phyloP scores from a whole-genome alignment of 2,888 invertebrate species.

The Dorcus hopei region DNA sequence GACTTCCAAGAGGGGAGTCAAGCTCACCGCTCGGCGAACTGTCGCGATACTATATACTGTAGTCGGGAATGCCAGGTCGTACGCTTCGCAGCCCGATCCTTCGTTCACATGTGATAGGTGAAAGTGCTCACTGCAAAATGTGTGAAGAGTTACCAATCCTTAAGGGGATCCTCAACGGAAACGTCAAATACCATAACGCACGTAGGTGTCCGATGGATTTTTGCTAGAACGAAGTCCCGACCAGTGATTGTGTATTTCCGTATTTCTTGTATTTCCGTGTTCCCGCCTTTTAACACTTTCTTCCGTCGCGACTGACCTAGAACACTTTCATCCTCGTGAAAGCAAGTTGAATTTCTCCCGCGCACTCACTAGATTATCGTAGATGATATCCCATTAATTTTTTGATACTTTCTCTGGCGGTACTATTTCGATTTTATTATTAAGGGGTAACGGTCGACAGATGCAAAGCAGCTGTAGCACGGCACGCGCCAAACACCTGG shows the following conservation, averaged over 20 bases:
- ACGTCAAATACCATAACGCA: conserved; percentile 89
- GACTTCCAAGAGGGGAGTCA: conserved; percentile 50
- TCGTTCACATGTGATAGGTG: conserved; percentile 42
- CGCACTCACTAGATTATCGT: background rate
- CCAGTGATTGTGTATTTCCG: background rate
- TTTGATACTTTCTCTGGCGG: background rate
- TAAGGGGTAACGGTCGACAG: conserved; percentile 36
- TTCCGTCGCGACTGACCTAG: conserved; percentile 36
- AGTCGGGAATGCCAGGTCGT: conserved; percentile 49
- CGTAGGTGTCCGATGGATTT: conserved; percentile 63
- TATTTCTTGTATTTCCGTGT: background rate
- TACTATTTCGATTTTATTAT: conserved; percentile 17
- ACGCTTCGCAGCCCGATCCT: conserved; percentile 44
- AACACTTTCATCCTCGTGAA: conserved; percentile 48
- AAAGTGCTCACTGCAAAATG: conserved; percentile 58
- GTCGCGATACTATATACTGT: conserved; percentile 28
- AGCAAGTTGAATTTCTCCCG: conserved; percentile 29
- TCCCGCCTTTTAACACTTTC: conserved; percentile 3
- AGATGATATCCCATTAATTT: conserved; percentile 3
- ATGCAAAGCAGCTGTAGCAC: conserved; percentile 42
- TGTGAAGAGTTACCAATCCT: conserved; percentile 87
- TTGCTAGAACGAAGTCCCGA: background rate
- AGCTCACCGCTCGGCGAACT: conserved; percentile 25
- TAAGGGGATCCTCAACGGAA: conserved; percentile 87
- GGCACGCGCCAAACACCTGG: conserved; percentile 38